phyloP scores from a whole-genome alignment of 2,113 vertebrate species.

The Toxostoma redivivum region DNA sequence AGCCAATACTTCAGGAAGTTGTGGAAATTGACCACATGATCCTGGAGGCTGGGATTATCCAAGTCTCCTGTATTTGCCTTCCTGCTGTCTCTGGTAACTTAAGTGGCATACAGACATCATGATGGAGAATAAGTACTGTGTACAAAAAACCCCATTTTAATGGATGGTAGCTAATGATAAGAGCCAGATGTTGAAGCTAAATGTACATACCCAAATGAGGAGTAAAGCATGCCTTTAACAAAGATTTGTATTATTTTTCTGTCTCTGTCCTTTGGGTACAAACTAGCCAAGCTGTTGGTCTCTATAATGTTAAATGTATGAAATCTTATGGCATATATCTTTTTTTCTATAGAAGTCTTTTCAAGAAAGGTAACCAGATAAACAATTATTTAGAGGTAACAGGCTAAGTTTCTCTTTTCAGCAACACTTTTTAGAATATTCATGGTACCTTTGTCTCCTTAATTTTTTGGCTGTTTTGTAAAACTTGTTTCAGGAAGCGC shows the following conservation, averaged over 20 bases:
- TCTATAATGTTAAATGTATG: neutral
- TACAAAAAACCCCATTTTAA: neutral
- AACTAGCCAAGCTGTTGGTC: neutral
- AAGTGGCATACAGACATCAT: neutral
- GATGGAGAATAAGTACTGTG: neutral
- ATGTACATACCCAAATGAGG: neutral
- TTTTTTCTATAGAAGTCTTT: constrained; percentile 25
- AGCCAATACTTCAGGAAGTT: neutral
- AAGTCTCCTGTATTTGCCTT: neutral
- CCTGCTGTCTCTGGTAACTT: neutral
- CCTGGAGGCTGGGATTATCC: neutral
- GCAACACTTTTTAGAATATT: neutral
- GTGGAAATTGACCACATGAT: neutral
- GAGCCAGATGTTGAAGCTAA: neutral
- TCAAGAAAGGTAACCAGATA: constrained; percentile 40
- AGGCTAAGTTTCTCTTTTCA: constrained; percentile 29
- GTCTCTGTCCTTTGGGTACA: neutral
- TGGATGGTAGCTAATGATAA: neutral
- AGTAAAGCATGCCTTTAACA: neutral
- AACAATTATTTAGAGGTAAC: constrained; percentile 45
- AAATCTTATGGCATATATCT: constrained; percentile 8
- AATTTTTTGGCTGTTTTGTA: constrained; percentile 53
- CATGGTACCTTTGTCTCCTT: neutral
- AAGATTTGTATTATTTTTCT: neutral
- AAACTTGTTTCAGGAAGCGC: constrained; percentile 74